Conservation (phyloP, 2,113 vertebrate species). For the Herpetotheres cachinnans region DNA sequence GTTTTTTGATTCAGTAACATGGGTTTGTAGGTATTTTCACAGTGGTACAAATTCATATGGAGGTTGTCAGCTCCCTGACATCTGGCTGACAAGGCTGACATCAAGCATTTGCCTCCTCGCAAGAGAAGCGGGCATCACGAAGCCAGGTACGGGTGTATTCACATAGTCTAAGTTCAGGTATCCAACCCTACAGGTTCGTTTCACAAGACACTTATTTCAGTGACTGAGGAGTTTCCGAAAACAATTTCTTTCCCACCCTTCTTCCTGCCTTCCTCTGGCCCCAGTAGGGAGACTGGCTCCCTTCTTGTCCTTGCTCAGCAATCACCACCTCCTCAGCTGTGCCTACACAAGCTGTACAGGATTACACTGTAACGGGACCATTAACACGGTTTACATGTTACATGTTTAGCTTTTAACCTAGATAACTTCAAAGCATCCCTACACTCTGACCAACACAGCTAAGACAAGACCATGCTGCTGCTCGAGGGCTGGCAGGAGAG, state of each 20-base stretch:
- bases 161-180: neutral
- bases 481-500: neutral
- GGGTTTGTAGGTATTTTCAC: neutral
- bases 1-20: neutral
- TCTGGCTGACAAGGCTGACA: neutral
- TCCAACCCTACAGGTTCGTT: neutral
- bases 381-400: too few species aligned
- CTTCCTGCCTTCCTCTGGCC: accelerated
- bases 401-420: neutral
- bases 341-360: neutral
- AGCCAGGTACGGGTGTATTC: neutral
- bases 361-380: neutral
- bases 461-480: neutral
- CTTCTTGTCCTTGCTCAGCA: neutral
- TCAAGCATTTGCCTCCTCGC: neutral
- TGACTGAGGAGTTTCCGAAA: neutral
- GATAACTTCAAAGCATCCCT: neutral
- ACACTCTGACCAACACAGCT: neutral
- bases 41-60: neutral
- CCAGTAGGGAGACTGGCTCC: neutral
- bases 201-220: neutral
- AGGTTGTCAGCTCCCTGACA: neutral
- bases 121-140: neutral
- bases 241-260: neutral
- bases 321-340: neutral